These are phyloP conservation scores for Octodon degus DNA, from an alignment of 2,113 vertebrate species.

Conservation along the genomic window DNA sequence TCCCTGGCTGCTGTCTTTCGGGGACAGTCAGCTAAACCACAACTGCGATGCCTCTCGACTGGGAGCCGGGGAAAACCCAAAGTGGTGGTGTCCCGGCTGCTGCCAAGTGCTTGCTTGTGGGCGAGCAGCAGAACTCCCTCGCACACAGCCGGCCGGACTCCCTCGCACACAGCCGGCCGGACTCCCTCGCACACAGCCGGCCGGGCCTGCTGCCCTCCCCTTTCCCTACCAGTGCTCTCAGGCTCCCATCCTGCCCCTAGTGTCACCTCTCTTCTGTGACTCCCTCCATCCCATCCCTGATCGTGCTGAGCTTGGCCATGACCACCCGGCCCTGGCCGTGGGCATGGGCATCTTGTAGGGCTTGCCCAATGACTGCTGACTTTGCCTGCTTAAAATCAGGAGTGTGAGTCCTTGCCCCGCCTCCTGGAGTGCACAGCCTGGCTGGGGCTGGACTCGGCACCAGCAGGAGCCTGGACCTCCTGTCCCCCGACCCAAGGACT, in stretches of 20 bases:
- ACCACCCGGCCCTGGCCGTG: neutral
- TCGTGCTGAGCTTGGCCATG: too few relatives aligned
- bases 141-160: too few relatives aligned
- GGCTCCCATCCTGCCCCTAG: neutral
- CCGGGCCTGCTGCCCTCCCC: too few relatives aligned
- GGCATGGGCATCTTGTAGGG: neutral
- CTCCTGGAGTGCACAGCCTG: neutral
- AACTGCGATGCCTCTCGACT: neutral
- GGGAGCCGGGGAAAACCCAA: neutral
- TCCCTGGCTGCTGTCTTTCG: neutral
- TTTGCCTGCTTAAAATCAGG: neutral
- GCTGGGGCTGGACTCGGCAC: neutral
- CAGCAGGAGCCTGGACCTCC: neutral
- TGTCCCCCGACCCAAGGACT: too few relatives aligned
- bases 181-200: too few relatives aligned
- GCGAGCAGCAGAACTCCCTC: neutral
- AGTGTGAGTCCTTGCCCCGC: neutral
- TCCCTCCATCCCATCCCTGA: too few relatives aligned
- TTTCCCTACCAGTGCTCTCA: neutral
- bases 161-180: too few relatives aligned
- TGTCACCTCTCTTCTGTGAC: neutral
- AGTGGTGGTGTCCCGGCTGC: neutral
- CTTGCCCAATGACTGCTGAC: neutral
- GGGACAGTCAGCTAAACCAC: neutral
- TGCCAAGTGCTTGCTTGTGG: neutral